phyloP scores from a whole-genome alignment of 2,888 invertebrate species.

The Himalopsyche japonica region DNA sequence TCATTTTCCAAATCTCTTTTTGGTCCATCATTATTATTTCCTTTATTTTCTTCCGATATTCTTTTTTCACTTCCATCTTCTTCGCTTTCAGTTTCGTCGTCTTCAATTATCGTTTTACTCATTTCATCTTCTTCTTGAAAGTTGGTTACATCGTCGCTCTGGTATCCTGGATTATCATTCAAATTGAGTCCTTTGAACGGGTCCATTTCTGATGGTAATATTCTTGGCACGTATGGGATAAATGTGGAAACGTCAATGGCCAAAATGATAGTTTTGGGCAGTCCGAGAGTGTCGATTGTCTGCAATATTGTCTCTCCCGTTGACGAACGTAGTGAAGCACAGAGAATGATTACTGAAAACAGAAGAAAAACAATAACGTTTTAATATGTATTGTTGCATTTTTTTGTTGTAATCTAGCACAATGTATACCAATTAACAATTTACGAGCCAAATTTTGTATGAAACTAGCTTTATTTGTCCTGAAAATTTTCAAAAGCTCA shows the following conservation, averaged over 20 bases:
- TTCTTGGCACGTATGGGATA: conserved; percentile 47
- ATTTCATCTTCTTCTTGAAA: not conserved
- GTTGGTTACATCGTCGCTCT: not conserved
- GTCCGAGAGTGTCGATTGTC: conserved; percentile 51
- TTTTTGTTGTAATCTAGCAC: too few species aligned
- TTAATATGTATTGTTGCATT: too few species aligned
- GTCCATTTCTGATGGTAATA: not conserved
- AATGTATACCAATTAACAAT: too few species aligned
- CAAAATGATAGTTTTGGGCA: conserved; percentile 51
- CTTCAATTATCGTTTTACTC: too few species aligned
- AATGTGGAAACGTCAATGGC: conserved; percentile 51
- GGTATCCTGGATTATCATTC: not conserved
- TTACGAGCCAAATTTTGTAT: too few species aligned
- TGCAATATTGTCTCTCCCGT: conserved; percentile 49
- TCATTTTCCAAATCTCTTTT: not conserved
- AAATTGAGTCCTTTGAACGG: not conserved
- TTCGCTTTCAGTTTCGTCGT: not conserved
- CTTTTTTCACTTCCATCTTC: not conserved
- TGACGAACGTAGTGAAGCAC: conserved; percentile 54
- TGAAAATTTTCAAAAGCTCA: too few species aligned
- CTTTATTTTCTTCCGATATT: not conserved
- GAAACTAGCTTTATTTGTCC: too few species aligned
- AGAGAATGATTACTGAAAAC: conserved; percentile 56
- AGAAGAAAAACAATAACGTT: conserved; percentile 32
- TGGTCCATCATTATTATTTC: not conserved